phyloP scores from a whole-genome alignment of 2,888 invertebrate species.

The Drosophila bunnanda region DNA sequence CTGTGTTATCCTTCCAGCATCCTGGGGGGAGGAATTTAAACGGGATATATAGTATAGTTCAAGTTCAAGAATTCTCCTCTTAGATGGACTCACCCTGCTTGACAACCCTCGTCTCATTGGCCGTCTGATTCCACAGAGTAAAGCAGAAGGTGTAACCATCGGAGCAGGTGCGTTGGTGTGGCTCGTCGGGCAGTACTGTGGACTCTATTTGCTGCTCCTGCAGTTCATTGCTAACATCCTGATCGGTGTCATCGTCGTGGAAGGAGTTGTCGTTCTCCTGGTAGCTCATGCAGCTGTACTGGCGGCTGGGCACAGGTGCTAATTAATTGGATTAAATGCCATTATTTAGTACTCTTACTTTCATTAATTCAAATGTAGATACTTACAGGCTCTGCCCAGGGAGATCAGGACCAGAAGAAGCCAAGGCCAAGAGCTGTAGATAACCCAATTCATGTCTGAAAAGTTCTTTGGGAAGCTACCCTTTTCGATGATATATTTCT shows the following conservation, averaged over 20 bases:
- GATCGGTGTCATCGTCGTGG: constrained; percentile 77
- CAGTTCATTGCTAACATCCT: constrained; percentile 62
- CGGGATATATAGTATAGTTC: neutral
- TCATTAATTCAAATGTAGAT: neutral
- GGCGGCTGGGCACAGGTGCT: constrained; percentile 73
- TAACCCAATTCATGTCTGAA: constrained; percentile 50
- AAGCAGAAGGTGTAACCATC: constrained; percentile 82
- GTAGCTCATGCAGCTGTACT: constrained; percentile 80
- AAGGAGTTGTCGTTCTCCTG: constrained; percentile 78
- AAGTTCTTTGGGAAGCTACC: constrained; percentile 15
- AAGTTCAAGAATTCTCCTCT: neutral
- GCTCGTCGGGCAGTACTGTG: constrained; percentile 37
- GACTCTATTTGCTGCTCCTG: constrained; percentile 49
- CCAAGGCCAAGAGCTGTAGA: constrained; percentile 31
- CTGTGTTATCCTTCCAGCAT: constrained; percentile 86
- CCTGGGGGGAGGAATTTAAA: constrained; percentile 81
- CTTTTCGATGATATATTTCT: neutral
- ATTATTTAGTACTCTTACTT: constrained; percentile 1
- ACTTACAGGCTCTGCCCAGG: constrained; percentile 56
- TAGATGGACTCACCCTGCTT: constrained; percentile 71
- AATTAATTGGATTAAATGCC: neutral
- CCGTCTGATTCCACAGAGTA: constrained; percentile 76
- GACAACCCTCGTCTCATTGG: constrained; percentile 73
- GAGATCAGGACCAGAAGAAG: constrained; percentile 48
- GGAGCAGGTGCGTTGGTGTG: constrained; percentile 65